Evolutionary conservation across 2,797 vertebrate genomes (phyloP).

Genomic region (Carcharodon carcharias): DNA sequence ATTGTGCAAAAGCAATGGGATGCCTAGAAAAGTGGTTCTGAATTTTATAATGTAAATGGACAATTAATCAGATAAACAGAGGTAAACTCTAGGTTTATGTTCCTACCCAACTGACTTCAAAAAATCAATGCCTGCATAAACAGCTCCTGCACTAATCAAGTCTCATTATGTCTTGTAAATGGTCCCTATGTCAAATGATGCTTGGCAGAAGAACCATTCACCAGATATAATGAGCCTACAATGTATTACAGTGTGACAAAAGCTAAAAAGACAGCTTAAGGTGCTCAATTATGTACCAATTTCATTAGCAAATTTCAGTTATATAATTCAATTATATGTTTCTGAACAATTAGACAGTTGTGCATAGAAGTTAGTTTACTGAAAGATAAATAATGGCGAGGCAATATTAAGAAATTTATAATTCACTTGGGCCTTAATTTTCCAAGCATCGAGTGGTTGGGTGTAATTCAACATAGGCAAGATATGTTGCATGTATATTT

Average conservation of each 20-base stretch:
- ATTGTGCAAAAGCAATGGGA: neutral
- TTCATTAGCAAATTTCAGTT: neutral
- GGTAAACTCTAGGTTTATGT: neutral
- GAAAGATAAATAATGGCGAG: neutral
- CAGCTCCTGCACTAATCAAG: neutral
- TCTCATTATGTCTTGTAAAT: slow-evolving; percentile 7
- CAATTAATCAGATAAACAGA: neutral
- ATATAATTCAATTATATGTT: neutral
- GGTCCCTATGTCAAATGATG: neutral
- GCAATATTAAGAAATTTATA: neutral
- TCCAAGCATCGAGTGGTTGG: neutral
- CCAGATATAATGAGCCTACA: slow-evolving; percentile 13
- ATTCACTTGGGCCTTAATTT: neutral
- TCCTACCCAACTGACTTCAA: neutral
- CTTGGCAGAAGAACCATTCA: neutral
- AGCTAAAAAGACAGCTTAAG: neutral
- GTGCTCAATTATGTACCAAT: slow-evolving; percentile 27
- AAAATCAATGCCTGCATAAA: slow-evolving; percentile 17
- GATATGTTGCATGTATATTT: neutral
- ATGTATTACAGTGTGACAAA: slow-evolving; percentile 24
- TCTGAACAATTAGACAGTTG: neutral
- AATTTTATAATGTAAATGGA: neutral
- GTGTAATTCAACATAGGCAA: neutral
- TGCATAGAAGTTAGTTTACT: neutral
- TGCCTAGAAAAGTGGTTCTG: too few species aligned